phyloP scores from a whole-genome alignment of 2,113 vertebrate genomes.

The Colistium nudipinnis region DNA sequence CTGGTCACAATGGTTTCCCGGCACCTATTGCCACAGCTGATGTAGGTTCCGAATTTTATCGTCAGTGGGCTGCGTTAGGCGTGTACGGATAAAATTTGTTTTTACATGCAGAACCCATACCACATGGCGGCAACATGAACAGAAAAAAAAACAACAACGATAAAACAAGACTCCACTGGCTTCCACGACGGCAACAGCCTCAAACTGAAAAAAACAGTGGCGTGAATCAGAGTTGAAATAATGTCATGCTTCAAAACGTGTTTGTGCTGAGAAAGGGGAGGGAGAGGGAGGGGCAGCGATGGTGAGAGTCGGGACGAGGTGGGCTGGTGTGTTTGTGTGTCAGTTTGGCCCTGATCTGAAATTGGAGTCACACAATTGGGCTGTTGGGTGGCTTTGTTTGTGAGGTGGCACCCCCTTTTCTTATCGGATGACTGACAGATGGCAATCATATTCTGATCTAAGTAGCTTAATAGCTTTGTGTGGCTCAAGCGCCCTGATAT shows the following conservation, averaged over 20 bases:
- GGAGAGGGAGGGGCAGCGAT: constrained; percentile 14
- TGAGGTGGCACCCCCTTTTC: constrained; percentile 36
- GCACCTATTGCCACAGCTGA: constrained; percentile 26
- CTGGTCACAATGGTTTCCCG: constrained; percentile 42
- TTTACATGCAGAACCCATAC: constrained; percentile 79
- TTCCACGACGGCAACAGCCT: constrained; percentile 66
- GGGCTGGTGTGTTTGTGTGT: constrained; percentile 38
- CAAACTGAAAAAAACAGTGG: constrained; percentile 68
- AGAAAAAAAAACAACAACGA: constrained; percentile 59
- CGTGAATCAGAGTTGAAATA: constrained; percentile 73
- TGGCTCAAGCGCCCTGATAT: constrained; percentile 66
- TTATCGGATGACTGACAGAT: constrained; percentile 72
- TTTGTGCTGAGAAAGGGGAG: constrained; percentile 48
- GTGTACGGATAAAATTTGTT: constrained; percentile 38
- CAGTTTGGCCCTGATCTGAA: constrained; percentile 29
- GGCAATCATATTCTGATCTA: constrained; percentile 74
- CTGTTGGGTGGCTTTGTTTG: constrained; percentile 25
- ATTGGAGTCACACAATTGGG: constrained; percentile 21
- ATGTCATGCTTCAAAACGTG: constrained; percentile 80
- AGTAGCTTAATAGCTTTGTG: constrained; percentile 78
- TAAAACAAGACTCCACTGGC: constrained; percentile 56
- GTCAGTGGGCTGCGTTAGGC: constrained; percentile 23
- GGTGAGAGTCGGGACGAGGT: constrained; percentile 22
- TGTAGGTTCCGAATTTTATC: constrained; percentile 28
- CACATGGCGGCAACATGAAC: constrained; percentile 69